Evolutionary conservation across 2,113 vertebrate genomes (phyloP).

Genomic region (Paratilapia polleni): DNA sequence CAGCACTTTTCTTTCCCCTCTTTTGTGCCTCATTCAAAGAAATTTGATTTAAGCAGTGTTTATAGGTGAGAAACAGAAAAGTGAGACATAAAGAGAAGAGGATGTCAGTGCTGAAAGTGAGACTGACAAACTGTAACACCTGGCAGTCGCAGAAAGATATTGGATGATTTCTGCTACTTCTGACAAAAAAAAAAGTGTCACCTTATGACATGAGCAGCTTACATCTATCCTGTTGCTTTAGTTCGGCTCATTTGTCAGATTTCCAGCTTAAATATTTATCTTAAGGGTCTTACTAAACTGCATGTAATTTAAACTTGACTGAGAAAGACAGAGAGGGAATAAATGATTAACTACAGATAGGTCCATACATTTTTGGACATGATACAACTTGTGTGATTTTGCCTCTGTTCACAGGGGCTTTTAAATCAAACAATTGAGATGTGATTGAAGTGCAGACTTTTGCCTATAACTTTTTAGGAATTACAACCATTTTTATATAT

Average conservation of each 20-base stretch:
- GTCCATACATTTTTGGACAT: not conserved
- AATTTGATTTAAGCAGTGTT: constrained; percentile 50
- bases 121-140: constrained; percentile 61
- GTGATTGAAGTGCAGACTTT: no score
- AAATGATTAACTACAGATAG: not conserved
- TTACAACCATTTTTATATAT: no score
- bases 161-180: constrained; percentile 24
- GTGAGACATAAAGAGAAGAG: constrained; percentile 29
- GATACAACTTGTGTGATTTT: no score
- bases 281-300: constrained; percentile 41
- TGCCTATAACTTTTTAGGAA: no score
- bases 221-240: constrained; percentile 46
- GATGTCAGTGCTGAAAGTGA: constrained; percentile 33
- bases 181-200: constrained; percentile 21
- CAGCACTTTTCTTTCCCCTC: not conserved
- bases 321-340: constrained; percentile 12
- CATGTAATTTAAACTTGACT: constrained; percentile 48
- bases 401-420: no score
- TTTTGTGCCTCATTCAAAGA: constrained; percentile 23
- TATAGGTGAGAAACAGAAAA: constrained; percentile 29
- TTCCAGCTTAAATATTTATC: constrained; percentile 80
- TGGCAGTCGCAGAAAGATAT: constrained; percentile 31
- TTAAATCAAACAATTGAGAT: no score
- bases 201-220: constrained; percentile 35
- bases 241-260: constrained; percentile 63